A percentile compares a stretch with the other conserved stretches of the same genome.
Conservation (phyloP, 2,797 vertebrate genomes). For the Aselliscus stoliczkanus region DNA sequence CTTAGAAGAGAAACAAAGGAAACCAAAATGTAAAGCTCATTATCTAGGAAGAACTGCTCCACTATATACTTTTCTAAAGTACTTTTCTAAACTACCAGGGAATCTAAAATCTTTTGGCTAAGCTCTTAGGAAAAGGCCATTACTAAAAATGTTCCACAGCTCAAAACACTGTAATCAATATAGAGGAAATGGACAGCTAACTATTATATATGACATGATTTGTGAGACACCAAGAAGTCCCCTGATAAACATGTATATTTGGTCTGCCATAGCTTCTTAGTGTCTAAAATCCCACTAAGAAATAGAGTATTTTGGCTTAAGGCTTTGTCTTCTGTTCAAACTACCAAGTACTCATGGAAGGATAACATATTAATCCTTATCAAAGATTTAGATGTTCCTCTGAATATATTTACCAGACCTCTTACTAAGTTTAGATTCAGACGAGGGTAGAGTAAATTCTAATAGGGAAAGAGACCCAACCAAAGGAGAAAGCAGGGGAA, state of each 20-base stretch:
- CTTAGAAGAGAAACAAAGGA: not conserved
- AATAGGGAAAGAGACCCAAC: not conserved
- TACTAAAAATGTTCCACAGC: not conserved
- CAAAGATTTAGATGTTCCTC: not conserved
- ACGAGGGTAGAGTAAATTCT: not conserved
- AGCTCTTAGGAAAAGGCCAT: not conserved
- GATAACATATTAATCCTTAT: not conserved
- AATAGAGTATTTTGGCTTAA: not conserved
- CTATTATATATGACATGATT: not conserved
- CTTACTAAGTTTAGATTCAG: not conserved
- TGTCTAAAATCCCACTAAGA: not conserved
- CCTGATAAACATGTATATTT: not conserved
- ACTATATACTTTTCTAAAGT: too few relatives aligned
- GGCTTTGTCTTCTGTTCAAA: not conserved
- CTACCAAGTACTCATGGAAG: not conserved
- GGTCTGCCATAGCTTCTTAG: not conserved
- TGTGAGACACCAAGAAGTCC: not conserved
- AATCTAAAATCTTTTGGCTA: not conserved
- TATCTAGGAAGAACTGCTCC: not conserved
- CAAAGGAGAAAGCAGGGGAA: not conserved
- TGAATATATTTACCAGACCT: constrained; percentile 11
- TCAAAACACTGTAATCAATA: not conserved
- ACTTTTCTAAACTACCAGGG: not conserved
- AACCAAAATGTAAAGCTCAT: not conserved
- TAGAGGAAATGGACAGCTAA: not conserved